Percentiles rank a stretch among this genome's conserved stretches.
These are phyloP conservation scores for Zaprionus lineosus DNA, from an alignment of 2,888 invertebrate species.

Conservation along the genomic window DNA sequence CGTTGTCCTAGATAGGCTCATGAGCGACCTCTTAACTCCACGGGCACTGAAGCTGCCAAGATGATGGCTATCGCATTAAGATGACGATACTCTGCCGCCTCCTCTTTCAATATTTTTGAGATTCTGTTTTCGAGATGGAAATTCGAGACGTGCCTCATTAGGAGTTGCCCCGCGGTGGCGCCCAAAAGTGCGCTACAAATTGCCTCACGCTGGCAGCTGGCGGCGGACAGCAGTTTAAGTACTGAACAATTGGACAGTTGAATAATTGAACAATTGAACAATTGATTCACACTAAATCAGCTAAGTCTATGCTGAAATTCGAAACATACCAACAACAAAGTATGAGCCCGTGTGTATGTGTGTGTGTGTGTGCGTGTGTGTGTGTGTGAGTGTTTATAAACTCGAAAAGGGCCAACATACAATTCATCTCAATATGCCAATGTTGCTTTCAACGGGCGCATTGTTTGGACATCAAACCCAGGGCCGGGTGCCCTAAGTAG, in stretches of 20 bases:
- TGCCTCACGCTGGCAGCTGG: conserved; percentile 8
- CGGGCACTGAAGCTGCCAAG: no score
- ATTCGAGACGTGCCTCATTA: conserved; percentile 6
- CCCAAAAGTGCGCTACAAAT: conserved; percentile 45
- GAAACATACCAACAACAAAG: conserved; percentile 24
- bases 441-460: conserved; percentile 75
- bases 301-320: conserved; percentile 43
- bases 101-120: no score
- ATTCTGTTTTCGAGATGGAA: no score
- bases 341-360: not conserved
- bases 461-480: conserved; percentile 70
- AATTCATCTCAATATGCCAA: conserved; percentile 79
- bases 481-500: conserved; percentile 50
- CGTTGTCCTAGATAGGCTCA: no score
- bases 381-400: conserved; percentile 8
- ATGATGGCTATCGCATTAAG: conserved; percentile 22
- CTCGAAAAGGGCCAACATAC: conserved; percentile 50
- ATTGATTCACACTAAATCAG: conserved; percentile 42
- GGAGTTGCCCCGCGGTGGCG: no score
- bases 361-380: not conserved
- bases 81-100: no score
- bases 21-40: no score
- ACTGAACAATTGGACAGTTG: conserved; percentile 35
- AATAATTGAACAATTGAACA: conserved; percentile 40
- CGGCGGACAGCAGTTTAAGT: conserved; percentile 22